These are phyloP conservation scores for Halcyon chelicuti DNA, from an alignment of 2,797 vertebrate species.

Conservation along the genomic window DNA sequence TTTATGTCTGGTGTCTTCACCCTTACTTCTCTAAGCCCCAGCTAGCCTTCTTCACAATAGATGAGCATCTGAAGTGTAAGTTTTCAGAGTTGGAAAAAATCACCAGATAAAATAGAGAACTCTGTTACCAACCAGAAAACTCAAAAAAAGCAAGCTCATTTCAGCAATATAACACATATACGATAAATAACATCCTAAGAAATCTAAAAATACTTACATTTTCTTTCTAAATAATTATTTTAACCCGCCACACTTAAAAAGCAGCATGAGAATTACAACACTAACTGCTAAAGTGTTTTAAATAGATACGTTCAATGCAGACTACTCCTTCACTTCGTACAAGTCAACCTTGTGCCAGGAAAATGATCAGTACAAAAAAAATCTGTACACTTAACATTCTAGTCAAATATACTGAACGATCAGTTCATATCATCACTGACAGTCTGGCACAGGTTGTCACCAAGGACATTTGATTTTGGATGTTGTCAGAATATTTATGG, in stretches of 20 bases:
- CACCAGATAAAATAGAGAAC: not conserved
- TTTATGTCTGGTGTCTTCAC: not conserved
- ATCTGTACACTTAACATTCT: not conserved
- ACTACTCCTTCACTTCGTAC: not conserved
- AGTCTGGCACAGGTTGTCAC: not conserved
- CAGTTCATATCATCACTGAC: not conserved
- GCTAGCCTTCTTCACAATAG: not conserved
- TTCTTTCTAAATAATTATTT: not conserved
- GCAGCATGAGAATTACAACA: not conserved
- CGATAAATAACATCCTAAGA: not conserved
- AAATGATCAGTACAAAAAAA: not conserved
- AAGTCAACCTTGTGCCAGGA: not conserved
- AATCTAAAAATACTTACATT: not conserved
- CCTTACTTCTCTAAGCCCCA: not conserved
- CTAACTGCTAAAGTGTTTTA: not conserved
- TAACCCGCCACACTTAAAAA: not conserved
- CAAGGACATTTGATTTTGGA: not conserved
- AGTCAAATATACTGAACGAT: not conserved
- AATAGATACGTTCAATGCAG: not conserved
- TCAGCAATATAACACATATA: not conserved
- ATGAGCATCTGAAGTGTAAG: not conserved
- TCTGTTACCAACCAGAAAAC: not conserved
- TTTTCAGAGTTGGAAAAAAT: not conserved
- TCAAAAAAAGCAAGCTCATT: not conserved
- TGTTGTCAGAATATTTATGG: conserved; percentile 14